Evolutionary conservation across 2,113 vertebrate genomes (phyloP), one percentile per base, ranked within the genome.

Genomic region (Peucedramus taeniatus): DNA sequence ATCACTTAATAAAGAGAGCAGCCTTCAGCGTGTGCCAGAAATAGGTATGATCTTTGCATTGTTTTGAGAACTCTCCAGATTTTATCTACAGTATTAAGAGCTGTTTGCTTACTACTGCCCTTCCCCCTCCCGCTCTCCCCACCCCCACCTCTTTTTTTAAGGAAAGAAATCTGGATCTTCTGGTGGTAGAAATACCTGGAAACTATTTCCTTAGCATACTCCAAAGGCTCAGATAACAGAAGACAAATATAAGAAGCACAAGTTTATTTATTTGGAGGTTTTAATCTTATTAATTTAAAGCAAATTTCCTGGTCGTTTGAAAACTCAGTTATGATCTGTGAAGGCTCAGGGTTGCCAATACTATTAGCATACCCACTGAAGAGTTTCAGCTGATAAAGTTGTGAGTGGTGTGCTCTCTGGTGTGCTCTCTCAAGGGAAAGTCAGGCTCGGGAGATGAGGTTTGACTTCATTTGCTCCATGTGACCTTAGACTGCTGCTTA

Each of bases 391-490:
- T 94, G 90, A 93, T 94, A 65, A 90, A 95, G 90, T 68, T 80
- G 87, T 39, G 87, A 82, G 77, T 65, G 45, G 37, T 78, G 31
- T 84, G 76, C 60, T 89, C 83, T 86, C 85, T 93, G 82, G 45
- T 77, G 16, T 28, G 44, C 51, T 80, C 72, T 95, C 92, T 90
- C 88, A 53, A 94, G 90, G 90, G 88, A 92, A 63, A 90, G 88
- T 68, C 57, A 39, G 69, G 57, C 92, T 84, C 0, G 0, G 77
- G 93, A 94, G 92, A 94, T 83, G 94, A 96, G 83, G 80, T 71
- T 96, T 84, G 90, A 69, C 90, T 96, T 94, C 72, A 95, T 96
- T 96, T 96, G 77, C 88, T 92, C 76, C 77, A 53, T 90, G 93
- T 96, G 96, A 96, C 94, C 96, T 94, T 69, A 86, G 61, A 75